Evolutionary conservation across 2,888 invertebrate genomes (phyloP).

Genomic region (Lottia gigantea): DNA sequence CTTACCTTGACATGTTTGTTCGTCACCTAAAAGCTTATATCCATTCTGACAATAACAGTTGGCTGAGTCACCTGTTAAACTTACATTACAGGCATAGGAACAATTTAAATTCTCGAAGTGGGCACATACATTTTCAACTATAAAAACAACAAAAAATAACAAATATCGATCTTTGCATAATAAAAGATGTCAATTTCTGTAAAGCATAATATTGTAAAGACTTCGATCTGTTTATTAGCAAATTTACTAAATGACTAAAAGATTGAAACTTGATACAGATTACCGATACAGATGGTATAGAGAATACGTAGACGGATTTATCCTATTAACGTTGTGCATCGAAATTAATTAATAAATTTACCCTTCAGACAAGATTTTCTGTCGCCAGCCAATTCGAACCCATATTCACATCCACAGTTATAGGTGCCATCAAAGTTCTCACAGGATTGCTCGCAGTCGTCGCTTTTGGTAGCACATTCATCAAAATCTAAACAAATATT

Average conservation of each 20-base stretch:
- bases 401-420: conserved; percentile 25
- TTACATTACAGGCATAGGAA: conserved; percentile 16
- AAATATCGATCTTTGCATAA: neutral
- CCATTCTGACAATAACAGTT: conserved; percentile 33
- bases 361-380: conserved; percentile 23
- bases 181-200: no score
- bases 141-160: conserved; percentile 1
- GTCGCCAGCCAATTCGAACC: conserved; percentile 23
- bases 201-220: no score
- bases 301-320: no score
- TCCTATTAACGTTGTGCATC: neutral
- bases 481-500: conserved; percentile 27
- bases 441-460: conserved; percentile 30
- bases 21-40: conserved; percentile 18
- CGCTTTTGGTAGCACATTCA: conserved; percentile 26
- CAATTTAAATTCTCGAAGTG: neutral
- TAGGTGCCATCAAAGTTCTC: conserved; percentile 23
- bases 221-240: neutral
- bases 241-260: no score
- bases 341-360: neutral
- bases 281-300: no score
- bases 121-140: conserved; percentile 11
- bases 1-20: conserved; percentile 29
- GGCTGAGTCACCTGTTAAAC: conserved; percentile 10
- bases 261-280: no score